phyloP scores from a whole-genome alignment of 2,888 invertebrate genomes.

The Apantesis nais region DNA sequence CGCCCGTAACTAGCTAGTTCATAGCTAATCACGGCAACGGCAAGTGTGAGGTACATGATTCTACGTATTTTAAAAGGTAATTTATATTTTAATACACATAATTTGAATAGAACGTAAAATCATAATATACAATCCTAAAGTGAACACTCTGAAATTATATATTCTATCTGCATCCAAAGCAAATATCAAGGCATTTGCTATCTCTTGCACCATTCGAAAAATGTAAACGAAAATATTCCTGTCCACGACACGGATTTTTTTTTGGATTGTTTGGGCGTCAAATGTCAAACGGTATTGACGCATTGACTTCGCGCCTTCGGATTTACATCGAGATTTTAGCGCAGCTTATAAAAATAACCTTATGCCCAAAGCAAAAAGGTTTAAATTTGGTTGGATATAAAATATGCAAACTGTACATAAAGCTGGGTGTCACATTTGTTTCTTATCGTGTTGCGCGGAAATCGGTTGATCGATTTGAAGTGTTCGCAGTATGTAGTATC shows the following conservation, averaged over 20 bases:
- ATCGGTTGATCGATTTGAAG: constrained; percentile 22
- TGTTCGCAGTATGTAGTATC: constrained; percentile 19
- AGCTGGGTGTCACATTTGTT: constrained; percentile 23
- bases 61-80: too few relatives aligned
- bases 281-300: constrained; percentile 23
- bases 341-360: constrained; percentile 7
- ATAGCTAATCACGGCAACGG: too few relatives aligned
- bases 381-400: neutral
- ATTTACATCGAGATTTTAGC: constrained; percentile 11
- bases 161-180: neutral
- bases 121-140: too few relatives aligned
- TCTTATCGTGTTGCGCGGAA: constrained; percentile 21
- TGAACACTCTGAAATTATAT: too few relatives aligned
- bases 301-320: constrained; percentile 17
- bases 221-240: constrained; percentile 8
- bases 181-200: neutral
- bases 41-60: too few relatives aligned
- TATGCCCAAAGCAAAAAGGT: neutral
- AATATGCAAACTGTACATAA: constrained; percentile 15
- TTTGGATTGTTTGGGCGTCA: constrained; percentile 20
- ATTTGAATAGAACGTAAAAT: too few relatives aligned
- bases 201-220: neutral
- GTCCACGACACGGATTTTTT: constrained; percentile 12
- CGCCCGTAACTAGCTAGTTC: too few relatives aligned
- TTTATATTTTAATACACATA: too few relatives aligned